Evolutionary conservation across 2,113 vertebrate species (phyloP).

Genomic region (Eudorcas thomsonii): DNA sequence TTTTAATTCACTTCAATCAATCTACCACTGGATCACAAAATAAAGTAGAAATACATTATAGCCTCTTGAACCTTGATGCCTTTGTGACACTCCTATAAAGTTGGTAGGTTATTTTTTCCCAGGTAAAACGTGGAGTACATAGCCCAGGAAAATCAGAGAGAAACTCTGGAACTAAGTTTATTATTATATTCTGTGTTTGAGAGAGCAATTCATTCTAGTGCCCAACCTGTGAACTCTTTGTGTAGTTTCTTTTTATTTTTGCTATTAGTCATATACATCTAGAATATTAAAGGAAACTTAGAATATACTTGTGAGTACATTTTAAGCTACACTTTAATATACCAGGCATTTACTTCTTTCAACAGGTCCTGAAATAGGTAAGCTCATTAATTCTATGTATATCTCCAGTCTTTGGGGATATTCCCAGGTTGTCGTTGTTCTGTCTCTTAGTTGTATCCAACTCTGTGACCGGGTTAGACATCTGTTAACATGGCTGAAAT

Average conservation of each 20-base stretch:
- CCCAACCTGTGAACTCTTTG: background rate
- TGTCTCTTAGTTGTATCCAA: background rate
- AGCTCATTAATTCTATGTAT: background rate
- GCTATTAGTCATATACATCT: background rate
- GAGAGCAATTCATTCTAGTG: background rate
- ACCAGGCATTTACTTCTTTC: background rate
- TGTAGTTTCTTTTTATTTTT: background rate
- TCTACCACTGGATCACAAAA: background rate
- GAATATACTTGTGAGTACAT: background rate
- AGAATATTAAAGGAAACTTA: background rate
- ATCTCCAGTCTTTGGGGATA: background rate
- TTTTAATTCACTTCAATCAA: background rate
- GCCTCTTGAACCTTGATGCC: background rate
- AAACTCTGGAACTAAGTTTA: background rate
- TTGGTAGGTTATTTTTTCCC: background rate
- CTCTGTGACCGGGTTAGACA: background rate
- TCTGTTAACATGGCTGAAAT: background rate
- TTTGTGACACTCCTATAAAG: background rate
- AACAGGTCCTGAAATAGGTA: no score
- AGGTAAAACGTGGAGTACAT: no score
- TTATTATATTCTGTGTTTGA: background rate
- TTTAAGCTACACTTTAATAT: background rate
- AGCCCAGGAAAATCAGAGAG: background rate
- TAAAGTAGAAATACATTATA: background rate
- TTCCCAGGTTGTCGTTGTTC: background rate